Percentiles rank a stretch among this genome's conserved stretches.
Evolutionary conservation across 2,113 vertebrate genomes (phyloP).

Genomic region (Sinocyclocheilus maitianheensis): DNA sequence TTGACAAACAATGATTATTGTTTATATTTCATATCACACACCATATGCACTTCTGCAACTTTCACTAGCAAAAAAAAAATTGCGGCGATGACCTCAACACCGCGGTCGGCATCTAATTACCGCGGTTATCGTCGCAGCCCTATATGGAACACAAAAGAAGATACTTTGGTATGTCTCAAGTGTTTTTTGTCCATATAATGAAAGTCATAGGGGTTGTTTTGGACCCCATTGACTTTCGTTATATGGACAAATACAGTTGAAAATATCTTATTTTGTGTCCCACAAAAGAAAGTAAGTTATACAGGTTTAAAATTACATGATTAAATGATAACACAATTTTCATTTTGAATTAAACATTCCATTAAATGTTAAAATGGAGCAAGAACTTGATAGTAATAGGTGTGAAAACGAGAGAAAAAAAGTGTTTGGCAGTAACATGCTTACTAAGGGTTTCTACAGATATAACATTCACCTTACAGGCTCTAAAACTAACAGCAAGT

Average conservation of each 20-base stretch:
- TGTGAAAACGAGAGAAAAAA: background rate
- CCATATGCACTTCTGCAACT: too few species aligned
- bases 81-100: too few species aligned
- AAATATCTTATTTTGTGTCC: background rate
- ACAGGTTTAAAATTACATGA: background rate
- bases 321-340: too few species aligned
- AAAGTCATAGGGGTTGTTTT: background rate
- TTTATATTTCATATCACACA: too few species aligned
- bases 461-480: background rate
- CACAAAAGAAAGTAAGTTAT: background rate
- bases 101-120: too few species aligned
- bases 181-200: background rate
- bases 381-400: background rate
- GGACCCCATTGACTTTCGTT: background rate
- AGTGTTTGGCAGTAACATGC: background rate
- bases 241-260: background rate
- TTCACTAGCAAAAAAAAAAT: too few species aligned
- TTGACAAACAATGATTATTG: too few species aligned
- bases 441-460: background rate
- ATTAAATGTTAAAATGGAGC: background rate
- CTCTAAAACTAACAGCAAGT: slow-evolving; percentile 11
- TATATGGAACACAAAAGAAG: background rate
- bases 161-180: background rate
- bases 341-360: background rate
- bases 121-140: too few species aligned